Conservation (phyloP, 2,888 invertebrate genomes). For the Cyrtodaria siliqua region DNA sequence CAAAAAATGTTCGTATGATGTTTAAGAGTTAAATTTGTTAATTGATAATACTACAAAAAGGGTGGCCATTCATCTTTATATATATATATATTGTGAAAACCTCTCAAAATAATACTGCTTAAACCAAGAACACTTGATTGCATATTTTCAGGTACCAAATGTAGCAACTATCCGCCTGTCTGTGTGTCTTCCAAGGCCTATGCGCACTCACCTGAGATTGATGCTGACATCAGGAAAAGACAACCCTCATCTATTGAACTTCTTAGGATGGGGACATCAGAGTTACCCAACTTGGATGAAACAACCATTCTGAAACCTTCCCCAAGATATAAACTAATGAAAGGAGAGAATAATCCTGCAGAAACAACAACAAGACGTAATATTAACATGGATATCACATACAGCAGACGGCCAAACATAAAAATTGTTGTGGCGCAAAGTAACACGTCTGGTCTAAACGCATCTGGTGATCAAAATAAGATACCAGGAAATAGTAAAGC, state of each 20-base stretch:
- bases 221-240: constrained; percentile 59
- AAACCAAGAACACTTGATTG: too few species aligned
- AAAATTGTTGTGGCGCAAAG: neutral
- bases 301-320: constrained; percentile 37
- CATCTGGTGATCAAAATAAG: too few species aligned
- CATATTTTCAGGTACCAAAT: too few species aligned
- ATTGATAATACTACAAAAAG: too few species aligned
- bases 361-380: neutral
- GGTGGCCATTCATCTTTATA: too few species aligned
- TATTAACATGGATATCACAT: neutral
- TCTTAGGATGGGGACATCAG: constrained; percentile 66
- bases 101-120: too few species aligned
- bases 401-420: neutral
- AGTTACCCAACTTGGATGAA: constrained; percentile 24
- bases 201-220: constrained; percentile 49
- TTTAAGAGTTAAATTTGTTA: too few species aligned
- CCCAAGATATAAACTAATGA: constrained; percentile 17
- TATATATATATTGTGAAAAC: too few species aligned
- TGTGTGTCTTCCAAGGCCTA: constrained; percentile 31
- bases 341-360: neutral
- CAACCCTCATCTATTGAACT: constrained; percentile 66
- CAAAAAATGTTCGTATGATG: too few species aligned
- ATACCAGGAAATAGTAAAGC: too few species aligned
- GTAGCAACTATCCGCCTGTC: too few species aligned
- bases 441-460: constrained; percentile 28